Evolutionary conservation across 2,113 vertebrate species (phyloP), one percentile per base, ranked within the genome.

Genomic region (Labeo rohita): DNA sequence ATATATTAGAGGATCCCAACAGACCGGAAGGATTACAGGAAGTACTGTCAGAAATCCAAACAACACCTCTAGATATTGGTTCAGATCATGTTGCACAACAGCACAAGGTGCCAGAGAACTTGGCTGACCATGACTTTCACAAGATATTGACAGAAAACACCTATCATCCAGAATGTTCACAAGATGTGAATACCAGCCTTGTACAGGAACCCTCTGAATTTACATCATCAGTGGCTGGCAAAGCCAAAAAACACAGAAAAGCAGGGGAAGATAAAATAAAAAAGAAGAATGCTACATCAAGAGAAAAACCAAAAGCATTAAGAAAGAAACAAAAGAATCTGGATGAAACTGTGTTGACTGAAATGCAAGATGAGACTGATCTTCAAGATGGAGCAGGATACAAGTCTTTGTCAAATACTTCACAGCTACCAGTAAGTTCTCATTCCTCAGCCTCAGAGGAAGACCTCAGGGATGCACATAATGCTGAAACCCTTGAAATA

Each of bases 181-280:
- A 18, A 13, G 8, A 47, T 45, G 6, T 63, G 7, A 75, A 85
- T 2, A 75, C 86, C 9, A 86, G 15, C 1, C 3, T 43, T 52
- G 61, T 13, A 3, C 65, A 52, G 21, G 70, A 91, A 15, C 11
- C 56, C 4, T 47, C 39, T 18, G 66, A 73, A 6, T 63, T 3
- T 56, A 73, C 36, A 66, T 77, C 8, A 87, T 79, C 8, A 88
- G 73, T 16, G 36, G 85, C 84, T 73, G 81, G 11, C 49, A 91
- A 87, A 83, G 34, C 84, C 6, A 93, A 92, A 74, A 93, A 91
- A 84, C 70, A 73, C 34, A 89, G 86, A 72, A 88, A 65, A 87
- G 82, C 90, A 3, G 23, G 66, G 16, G 59, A 4, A 0, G 66
- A 21, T 2, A 72, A 23, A 23, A 61, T 73, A 9, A 47, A n/a